Base-by-base conservation (phyloP, 2,888 invertebrate genomes). In the Drosophila gaucha region DNA sequence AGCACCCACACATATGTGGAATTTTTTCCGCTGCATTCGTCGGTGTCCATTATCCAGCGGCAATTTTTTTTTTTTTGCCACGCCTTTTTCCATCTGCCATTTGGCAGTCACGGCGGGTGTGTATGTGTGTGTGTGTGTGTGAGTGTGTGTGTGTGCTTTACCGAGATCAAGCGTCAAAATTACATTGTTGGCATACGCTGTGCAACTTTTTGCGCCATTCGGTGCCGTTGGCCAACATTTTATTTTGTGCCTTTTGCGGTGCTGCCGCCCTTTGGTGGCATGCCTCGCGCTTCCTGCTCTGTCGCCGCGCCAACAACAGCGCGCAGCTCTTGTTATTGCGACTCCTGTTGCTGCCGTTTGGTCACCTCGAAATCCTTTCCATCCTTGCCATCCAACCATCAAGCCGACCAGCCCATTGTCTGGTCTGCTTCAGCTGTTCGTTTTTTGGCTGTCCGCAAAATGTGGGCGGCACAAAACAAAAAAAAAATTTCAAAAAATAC, bases 151-250 rank as follows among this genome's bases (percentile, higher is more conserved):
- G 59, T 76, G 55, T 57, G 50, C 33, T 54, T 60, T 58, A 55
- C 77, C 79, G 68, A 79, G 80, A 80, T 80, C 80, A 80, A 86
- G 87, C 82, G 82, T 87, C 86, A 87, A 86, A 82, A 86, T 87
- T 85, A 87, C 80, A 86, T 80, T 80, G 80, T 80, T 86, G 86
- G 86, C 84, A 80, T 86, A 86, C 86, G 84, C 78, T 75, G 79
- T 47, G 56, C 67, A 67, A 66, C 66, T 76, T 80, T 67, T 59
- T 71, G 63, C 72, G 14, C 57, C 55, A 47, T 47, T 74, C 55
- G 57, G 16, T 56, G 31, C 28, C 31, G 72, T 50, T 65, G 72
- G 50, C 30, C 60, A 73, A 55, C 57, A 64, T 70, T 75, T 57
- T 68, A 52, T 68, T 57, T 62, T 50, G 59, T 51, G 56, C 50